Evolutionary conservation across 1,140 invertebrate genomes (phyloP).

Genomic region (Dendroctonus valens): DNA sequence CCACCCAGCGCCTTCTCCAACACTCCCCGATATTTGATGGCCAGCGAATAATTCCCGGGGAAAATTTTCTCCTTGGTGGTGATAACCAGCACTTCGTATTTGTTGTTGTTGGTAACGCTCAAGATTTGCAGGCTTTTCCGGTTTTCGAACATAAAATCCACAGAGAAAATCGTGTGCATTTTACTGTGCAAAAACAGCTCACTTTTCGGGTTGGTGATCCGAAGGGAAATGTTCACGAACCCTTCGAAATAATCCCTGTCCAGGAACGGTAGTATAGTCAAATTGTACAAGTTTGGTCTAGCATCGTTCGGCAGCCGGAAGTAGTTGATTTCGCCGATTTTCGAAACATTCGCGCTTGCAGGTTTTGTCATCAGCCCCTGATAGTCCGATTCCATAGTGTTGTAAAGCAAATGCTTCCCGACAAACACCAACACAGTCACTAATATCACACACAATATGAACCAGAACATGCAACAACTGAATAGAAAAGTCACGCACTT

Average conservation of each 20-base stretch:
- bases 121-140: conserved; percentile 35
- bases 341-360: not conserved
- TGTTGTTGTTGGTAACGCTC: conserved; percentile 54
- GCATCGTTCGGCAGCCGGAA: conserved; percentile 65
- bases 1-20: conserved; percentile 69
- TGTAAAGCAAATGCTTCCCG: conserved; percentile 48
- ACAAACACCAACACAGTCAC: conserved; percentile 53
- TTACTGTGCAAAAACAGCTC: conserved; percentile 71
- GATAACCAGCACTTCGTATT: conserved; percentile 69
- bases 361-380: not conserved
- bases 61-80: conserved; percentile 53
- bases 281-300: conserved; percentile 70
- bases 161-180: conserved; percentile 56
- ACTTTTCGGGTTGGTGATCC: conserved; percentile 55
- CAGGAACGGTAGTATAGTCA: conserved; percentile 73
- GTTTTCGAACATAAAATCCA: conserved; percentile 43
- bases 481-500: conserved; percentile 42
- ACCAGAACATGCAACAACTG: conserved; percentile 53
- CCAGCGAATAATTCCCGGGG: conserved; percentile 62
- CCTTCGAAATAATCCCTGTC: conserved; percentile 68
- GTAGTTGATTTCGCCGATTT: conserved; percentile 8
- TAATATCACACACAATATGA: conserved; percentile 52
- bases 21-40: conserved; percentile 67
- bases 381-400: conserved; percentile 9
- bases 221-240: conserved; percentile 68